These are phyloP conservation scores for Parus major DNA, from an alignment of 2,113 vertebrate genomes.

Conservation along the genomic window DNA sequence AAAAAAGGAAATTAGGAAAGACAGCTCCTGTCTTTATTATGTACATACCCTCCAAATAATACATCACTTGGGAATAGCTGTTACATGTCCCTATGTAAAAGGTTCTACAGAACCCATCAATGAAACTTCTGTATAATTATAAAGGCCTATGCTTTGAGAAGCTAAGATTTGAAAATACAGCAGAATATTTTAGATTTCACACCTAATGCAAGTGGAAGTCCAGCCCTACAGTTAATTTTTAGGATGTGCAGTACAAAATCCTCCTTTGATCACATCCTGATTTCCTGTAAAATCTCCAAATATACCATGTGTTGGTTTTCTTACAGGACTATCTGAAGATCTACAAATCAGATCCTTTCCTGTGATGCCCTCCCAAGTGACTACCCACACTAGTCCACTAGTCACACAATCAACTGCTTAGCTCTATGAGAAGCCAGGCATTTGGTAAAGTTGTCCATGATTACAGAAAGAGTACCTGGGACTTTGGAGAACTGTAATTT, in stretches of 20 bases:
- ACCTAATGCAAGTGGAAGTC: neutral
- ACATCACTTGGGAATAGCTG: neutral
- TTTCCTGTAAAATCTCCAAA: neutral
- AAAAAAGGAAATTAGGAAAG: neutral
- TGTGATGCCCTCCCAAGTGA: neutral
- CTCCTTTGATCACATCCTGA: neutral
- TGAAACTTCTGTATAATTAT: neutral
- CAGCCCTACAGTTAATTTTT: neutral
- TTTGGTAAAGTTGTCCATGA: neutral
- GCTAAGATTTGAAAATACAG: neutral
- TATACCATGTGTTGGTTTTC: fast-evolving
- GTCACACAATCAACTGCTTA: neutral
- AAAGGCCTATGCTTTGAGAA: neutral
- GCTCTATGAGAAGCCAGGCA: neutral
- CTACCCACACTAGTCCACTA: neutral
- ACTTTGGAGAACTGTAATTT: fast-evolving
- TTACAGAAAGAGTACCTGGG: neutral
- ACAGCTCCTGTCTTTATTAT: neutral
- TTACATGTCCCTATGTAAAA: neutral
- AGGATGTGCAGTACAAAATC: neutral
- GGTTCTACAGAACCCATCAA: neutral
- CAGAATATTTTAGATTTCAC: neutral
- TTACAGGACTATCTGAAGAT: neutral
- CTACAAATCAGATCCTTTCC: neutral
- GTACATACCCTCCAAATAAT: neutral